A percentile compares a stretch with the other conserved stretches of the same genome.
These are phyloP conservation scores for Burhinus oedicnemus DNA, from an alignment of 2,113 vertebrate genomes.

Conservation along the genomic window DNA sequence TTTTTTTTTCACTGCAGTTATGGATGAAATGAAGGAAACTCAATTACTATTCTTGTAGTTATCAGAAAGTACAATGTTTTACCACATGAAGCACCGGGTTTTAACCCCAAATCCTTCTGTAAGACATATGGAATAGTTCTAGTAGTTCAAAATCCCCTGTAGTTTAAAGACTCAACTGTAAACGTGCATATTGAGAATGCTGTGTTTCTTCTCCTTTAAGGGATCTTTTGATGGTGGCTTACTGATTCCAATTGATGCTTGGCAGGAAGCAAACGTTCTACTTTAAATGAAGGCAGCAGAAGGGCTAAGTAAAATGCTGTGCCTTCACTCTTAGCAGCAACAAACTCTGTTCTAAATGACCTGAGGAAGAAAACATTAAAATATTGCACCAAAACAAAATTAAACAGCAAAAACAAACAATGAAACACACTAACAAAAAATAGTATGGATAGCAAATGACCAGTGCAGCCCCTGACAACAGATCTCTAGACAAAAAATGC, in stretches of 20 bases:
- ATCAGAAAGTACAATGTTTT: neutral
- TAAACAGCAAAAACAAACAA: constrained; percentile 49
- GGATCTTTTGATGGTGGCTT: neutral
- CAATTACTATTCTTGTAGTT: neutral
- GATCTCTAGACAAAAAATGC: constrained; percentile 57
- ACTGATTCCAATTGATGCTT: neutral
- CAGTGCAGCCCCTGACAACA: constrained; percentile 56
- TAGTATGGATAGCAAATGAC: constrained; percentile 22
- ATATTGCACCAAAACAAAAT: constrained; percentile 78
- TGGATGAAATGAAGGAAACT: constrained; percentile 24
- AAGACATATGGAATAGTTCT: constrained; percentile 21
- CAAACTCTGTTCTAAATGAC: constrained; percentile 62
- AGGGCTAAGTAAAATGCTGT: constrained; percentile 46
- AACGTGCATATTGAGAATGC: neutral
- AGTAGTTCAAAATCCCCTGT: constrained; percentile 21
- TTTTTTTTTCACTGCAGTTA: constrained; percentile 21
- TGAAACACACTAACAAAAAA: constrained; percentile 23
- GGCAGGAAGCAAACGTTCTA: constrained; percentile 59
- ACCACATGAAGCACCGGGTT: constrained; percentile 54
- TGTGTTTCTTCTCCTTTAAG: constrained; percentile 17
- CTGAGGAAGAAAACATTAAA: constrained; percentile 74
- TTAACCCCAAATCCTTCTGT: constrained; percentile 31
- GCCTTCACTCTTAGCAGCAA: constrained; percentile 64
- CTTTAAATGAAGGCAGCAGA: constrained; percentile 53
- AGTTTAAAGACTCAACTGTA: constrained; percentile 23